Conservation (phyloP, 2,113 vertebrate species). For the Nipponia nippon region DNA sequence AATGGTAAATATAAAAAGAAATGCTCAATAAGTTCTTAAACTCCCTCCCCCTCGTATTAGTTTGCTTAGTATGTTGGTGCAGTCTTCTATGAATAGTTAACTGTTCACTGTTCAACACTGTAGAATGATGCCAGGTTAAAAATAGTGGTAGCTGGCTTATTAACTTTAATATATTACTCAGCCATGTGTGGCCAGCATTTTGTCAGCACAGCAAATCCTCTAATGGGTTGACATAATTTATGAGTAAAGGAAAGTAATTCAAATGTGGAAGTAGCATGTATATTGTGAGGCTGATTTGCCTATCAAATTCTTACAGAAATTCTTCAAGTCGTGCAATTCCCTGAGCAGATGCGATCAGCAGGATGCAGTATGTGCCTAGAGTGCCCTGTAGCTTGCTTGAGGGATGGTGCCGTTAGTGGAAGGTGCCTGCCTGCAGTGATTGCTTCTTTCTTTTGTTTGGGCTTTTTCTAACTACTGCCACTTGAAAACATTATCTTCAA, state of each 20-base stretch:
- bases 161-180: slow-evolving; percentile 50
- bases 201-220: slow-evolving; percentile 49
- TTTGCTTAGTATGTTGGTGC: not conserved
- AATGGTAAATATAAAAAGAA: not conserved
- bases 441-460: not conserved
- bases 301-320: not conserved
- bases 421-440: not conserved
- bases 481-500: not conserved
- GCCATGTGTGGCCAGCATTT: not conserved
- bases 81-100: slow-evolving; percentile 39
- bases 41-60: not conserved
- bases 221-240: slow-evolving; percentile 46
- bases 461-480: not conserved
- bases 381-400: not conserved
- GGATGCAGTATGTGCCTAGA: not conserved
- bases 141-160: slow-evolving; percentile 49
- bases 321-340: not conserved
- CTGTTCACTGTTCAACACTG: slow-evolving; percentile 13
- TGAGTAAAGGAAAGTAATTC: slow-evolving; percentile 14
- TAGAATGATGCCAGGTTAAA: slow-evolving; percentile 19
- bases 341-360: not conserved
- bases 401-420: not conserved
- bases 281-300: not conserved
- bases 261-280: not conserved
- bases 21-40: not conserved